Evolutionary conservation across 2,888 invertebrate species (phyloP), one percentile per base, ranked within the genome.

Genomic region (Epinotia brunnichana): DNA sequence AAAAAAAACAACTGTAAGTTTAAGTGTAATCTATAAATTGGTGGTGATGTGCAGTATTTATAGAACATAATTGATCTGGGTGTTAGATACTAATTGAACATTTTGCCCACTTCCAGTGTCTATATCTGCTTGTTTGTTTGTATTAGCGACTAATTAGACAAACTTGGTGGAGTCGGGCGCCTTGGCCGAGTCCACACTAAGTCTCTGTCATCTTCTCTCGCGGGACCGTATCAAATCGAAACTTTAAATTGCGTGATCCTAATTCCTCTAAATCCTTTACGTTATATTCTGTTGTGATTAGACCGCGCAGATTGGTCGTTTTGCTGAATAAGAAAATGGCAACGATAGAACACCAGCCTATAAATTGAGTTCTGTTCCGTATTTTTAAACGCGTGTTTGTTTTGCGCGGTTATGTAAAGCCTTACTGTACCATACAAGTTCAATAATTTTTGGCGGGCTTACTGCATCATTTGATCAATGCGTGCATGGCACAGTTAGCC

Each of bases 61-160:
- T 29, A 29, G 4, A 29, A 29, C 21, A 19, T 15, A 21, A 41
- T 19, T 24, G 9, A 7, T 19, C 15, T 15, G 21, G 15, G 7
- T 39, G 13, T 13, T 1, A 44, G 15, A n/a, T 48, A 17, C 13
- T n/a, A 29, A 54, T 53, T 19, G 39, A 17, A n/a, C 17, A 48
- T 74, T 74, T 68, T 41, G 69, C 78, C 69, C 81, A 72, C 77
- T 81, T 85, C 83, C 75, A 83, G 82, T 73, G 48, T 69, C 74
- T 68, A 75, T 76, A 75, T 79, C 79, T 72, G 72, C 72, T 79
- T 80, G 75, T 74, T 78, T 85, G 84, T 87, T 87, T 87, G 85
- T 85, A 69, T 87, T 85, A 82, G 82, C 82, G 84, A 86, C 86
- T 88, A 88, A 88, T 88, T 88, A 88, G 85, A 82, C 82, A 78